These are phyloP conservation scores for Tetraneura akinire DNA, from an alignment of 1,140 invertebrate species.

Conservation along the genomic window DNA sequence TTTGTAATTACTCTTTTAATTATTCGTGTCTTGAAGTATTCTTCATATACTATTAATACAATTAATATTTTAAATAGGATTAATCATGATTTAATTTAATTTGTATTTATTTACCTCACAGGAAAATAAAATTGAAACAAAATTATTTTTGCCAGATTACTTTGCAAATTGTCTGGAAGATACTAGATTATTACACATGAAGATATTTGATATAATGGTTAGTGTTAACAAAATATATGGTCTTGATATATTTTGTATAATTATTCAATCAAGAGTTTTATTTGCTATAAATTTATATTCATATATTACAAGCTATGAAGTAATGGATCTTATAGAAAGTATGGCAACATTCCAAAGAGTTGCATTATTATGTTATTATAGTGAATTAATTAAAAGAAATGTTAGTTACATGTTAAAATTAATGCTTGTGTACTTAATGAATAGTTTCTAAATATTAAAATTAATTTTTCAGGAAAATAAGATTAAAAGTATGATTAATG, in stretches of 20 bases:
- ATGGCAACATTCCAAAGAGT: conserved; percentile 30
- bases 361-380: conserved; percentile 36
- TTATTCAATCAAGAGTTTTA: conserved; percentile 46
- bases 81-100: background rate
- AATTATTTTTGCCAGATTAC: conserved; percentile 37
- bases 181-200: conserved; percentile 28
- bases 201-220: conserved; percentile 36
- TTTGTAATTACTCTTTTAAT: background rate
- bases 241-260: background rate
- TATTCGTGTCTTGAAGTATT: background rate
- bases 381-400: conserved; percentile 42
- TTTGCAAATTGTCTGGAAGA: conserved; percentile 40
- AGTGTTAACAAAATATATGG: conserved; percentile 33
- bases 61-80: background rate
- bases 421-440: no score
- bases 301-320: conserved; percentile 21
- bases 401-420: background rate
- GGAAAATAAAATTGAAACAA: conserved; percentile 40
- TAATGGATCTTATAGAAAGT: conserved; percentile 34
- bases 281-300: conserved; percentile 28
- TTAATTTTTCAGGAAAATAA: conserved; percentile 31
- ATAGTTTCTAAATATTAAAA: background rate
- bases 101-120: conserved; percentile 7
- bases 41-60: background rate
- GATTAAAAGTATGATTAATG: conserved; percentile 40